Conservation (phyloP, 1,140 invertebrate genomes). For the Aphaenogaster rudis region DNA sequence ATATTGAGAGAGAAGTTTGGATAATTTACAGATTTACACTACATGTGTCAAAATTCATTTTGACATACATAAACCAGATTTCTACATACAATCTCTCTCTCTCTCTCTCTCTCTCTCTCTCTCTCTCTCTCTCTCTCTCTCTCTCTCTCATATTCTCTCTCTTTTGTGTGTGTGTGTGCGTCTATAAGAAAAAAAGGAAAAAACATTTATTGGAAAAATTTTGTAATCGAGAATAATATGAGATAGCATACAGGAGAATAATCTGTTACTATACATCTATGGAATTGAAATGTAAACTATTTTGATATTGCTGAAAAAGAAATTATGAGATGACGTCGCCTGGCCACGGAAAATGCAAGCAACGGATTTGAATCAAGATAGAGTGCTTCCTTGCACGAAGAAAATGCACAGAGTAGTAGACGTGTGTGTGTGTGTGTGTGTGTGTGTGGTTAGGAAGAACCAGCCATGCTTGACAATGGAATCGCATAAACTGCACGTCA, state of each 20-base stretch:
- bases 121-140: too few species aligned
- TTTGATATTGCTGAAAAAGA: conserved; percentile 3
- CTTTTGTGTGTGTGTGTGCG: too few species aligned
- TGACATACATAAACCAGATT: too few species aligned
- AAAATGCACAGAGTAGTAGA: background rate
- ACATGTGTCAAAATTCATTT: too few species aligned
- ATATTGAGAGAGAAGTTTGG: too few species aligned
- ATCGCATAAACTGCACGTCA: conserved; percentile 84
- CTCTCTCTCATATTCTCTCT: background rate
- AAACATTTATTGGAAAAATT: background rate
- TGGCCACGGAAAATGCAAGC: background rate
- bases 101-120: too few species aligned
- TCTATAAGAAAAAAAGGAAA: background rate
- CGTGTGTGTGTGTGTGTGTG: background rate
- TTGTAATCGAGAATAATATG: background rate
- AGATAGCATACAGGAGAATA: background rate
- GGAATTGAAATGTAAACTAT: background rate
- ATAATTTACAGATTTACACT: too few species aligned
- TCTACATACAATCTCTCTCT: too few species aligned
- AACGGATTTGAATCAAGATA: background rate
- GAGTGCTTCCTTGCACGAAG: background rate
- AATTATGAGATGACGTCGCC: background rate
- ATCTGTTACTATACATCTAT: background rate
- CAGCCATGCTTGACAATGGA: conserved; percentile 80
- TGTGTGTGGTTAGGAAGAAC: conserved; percentile 64